phyloP scores from a whole-genome alignment of 2,888 invertebrate genomes.

The Stomorhina lunata region DNA sequence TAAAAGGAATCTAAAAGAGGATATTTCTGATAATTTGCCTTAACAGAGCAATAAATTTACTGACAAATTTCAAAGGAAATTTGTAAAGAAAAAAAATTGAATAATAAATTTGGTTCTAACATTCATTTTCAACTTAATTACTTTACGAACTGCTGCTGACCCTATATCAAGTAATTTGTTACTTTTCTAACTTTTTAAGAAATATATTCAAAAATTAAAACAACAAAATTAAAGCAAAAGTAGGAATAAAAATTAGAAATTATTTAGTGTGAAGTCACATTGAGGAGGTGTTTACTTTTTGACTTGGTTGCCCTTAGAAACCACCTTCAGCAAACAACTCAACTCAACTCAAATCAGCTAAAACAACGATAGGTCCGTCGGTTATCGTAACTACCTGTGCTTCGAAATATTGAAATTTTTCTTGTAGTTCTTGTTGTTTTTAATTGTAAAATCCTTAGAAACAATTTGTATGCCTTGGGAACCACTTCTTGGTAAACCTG shows the following conservation, averaged over 20 bases:
- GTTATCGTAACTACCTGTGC: slow-evolving; percentile 27
- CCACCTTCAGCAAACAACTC: slow-evolving; percentile 39
- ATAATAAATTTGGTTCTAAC: slow-evolving; percentile 8
- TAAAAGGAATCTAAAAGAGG: slow-evolving; percentile 2
- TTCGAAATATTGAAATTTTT: not conserved
- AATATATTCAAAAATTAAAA: slow-evolving; percentile 22
- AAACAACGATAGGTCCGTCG: too few species aligned
- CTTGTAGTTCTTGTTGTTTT: not conserved
- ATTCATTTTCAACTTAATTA: slow-evolving; percentile 45
- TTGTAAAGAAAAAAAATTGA: not conserved
- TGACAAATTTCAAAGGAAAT: slow-evolving; percentile 13
- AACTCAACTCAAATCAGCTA: not conserved
- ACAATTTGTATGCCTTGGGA: slow-evolving; percentile 15
- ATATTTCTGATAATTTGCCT: not conserved
- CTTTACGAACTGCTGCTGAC: slow-evolving; percentile 38
- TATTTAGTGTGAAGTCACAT: slow-evolving; percentile 55
- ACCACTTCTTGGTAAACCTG: slow-evolving; percentile 51
- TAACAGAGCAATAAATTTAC: slow-evolving; percentile 16
- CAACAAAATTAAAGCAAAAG: not conserved
- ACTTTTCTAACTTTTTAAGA: slow-evolving; percentile 2
- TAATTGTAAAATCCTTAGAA: slow-evolving; percentile 22
- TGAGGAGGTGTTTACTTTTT: slow-evolving; percentile 50
- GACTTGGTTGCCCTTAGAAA: slow-evolving; percentile 50
- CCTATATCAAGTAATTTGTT: not conserved
- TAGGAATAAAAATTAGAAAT: not conserved